Evolutionary conservation across 2,888 invertebrate genomes (phyloP), one percentile per base, ranked within the genome.

Genomic region (Melinaea menophilus): DNA sequence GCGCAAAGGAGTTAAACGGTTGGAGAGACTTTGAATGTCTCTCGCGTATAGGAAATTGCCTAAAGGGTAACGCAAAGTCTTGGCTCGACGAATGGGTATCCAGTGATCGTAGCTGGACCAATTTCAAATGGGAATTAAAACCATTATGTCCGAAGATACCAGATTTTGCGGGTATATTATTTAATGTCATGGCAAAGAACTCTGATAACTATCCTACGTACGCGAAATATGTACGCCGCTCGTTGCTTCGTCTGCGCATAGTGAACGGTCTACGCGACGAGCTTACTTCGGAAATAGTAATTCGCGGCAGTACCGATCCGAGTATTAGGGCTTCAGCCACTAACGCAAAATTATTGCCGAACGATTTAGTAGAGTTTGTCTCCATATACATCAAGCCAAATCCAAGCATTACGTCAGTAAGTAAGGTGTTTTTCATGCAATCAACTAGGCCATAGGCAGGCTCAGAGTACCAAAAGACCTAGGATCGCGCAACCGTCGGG

Each of bases 211-310:
- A 67, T 41, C 0, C 47, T 1, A 70, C 72, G 0, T 76, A 74
- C 13, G 71, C 73, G 0, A 73, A 75, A 34, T 76, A 76, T 37
- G 76, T 72, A 0, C 64, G 74, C n/a, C 65, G 70, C 2, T 64
- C 75, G 0, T 34, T 75, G 12, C 55, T 75, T 4, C 69, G 74
- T 0, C 59, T 74, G 12, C 41, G 63, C 3, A 65, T 73, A n/a
- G 68, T 73, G 5, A 56, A 65, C 33, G 72, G 74, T 0, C 34
- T 74, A 2, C 68, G 67, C 45, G 70, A 70, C 0, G 75, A 75
- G 5, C 48, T 75, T 5, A 67, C 62, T 46, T 33, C 61, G 0
- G 41, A 66, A 3, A 70, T 72, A 7, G 58, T 69, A 3, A 63
- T 69, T 7, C 58, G 69, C 3, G 57, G 57, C 22, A 45, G 41